A percentile compares a stretch with the other conserved stretches of the same genome.
Evolutionary conservation across 64 coral and sea anemone genomes (phyloP).

Genomic region (Trachythela sp.): DNA sequence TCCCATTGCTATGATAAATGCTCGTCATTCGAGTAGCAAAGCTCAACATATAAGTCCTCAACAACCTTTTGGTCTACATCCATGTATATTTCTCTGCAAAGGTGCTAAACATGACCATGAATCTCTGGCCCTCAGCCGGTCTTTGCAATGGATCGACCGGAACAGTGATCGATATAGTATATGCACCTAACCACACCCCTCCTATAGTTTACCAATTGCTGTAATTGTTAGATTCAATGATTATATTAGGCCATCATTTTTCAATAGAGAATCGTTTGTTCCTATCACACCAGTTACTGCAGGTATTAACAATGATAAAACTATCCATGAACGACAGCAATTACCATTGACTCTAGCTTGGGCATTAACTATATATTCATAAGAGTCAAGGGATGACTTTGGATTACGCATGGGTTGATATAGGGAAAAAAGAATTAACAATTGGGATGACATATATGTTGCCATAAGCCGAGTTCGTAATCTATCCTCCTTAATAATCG

Average conservation of each 20-base stretch:
- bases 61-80: not conserved
- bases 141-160: not conserved
- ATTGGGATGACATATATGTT: not conserved
- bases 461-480: not conserved
- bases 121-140: not conserved
- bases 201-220: not conserved
- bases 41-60: not conserved
- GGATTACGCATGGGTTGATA: not conserved
- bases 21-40: not conserved
- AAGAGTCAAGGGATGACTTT: not conserved
- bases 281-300: not conserved
- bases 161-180: not conserved
- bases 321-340: not conserved
- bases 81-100: not conserved
- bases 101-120: not conserved
- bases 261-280: not conserved
- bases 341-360: constrained; percentile 2
- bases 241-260: not conserved
- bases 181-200: not conserved
- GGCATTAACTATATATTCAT: not conserved
- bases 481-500: not conserved
- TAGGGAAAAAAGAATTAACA: not conserved
- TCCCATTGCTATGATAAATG: not conserved
- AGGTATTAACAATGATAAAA: not conserved
- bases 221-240: not conserved